These are phyloP conservation scores for Philotrypesis tridentata DNA, from an alignment of 1,140 invertebrate genomes.

Conservation along the genomic window DNA sequence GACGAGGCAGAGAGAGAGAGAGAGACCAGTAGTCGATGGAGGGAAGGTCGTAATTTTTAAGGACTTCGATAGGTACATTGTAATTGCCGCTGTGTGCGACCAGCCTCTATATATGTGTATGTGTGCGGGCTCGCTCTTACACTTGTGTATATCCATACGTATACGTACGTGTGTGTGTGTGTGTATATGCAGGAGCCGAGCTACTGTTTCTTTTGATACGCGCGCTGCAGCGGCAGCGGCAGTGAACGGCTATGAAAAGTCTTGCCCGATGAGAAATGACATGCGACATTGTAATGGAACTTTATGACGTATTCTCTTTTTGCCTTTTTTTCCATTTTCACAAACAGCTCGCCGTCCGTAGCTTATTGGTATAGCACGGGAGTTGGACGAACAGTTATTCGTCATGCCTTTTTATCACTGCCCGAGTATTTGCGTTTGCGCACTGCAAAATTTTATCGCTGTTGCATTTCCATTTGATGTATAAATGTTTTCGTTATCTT, in stretches of 20 bases:
- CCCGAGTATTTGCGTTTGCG: too few relatives aligned
- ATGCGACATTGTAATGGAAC: constrained; percentile 37
- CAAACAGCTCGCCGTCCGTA: background rate
- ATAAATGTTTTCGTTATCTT: too few relatives aligned
- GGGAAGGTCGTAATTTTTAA: constrained; percentile 47
- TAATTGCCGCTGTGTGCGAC: constrained; percentile 33
- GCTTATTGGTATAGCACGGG: background rate
- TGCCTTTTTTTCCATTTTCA: constrained; percentile 14
- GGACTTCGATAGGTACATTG: constrained; percentile 47
- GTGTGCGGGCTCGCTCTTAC: background rate
- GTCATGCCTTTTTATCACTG: too few relatives aligned
- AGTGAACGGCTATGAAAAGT: background rate
- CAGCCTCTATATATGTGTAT: background rate
- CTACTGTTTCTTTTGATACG: constrained; percentile 35
- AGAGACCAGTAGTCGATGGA: constrained; percentile 23
- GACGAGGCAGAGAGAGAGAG: background rate
- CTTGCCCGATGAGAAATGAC: constrained; percentile 39
- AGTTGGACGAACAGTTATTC: too few relatives aligned
- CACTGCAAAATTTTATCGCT: too few relatives aligned
- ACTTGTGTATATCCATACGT: background rate
- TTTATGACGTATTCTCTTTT: constrained; percentile 34
- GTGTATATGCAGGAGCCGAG: background rate
- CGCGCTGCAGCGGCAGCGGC: background rate
- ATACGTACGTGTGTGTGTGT: too few relatives aligned
- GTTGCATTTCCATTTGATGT: too few relatives aligned